Conservation (phyloP, 2,113 vertebrate species). For the Etia nguti region DNA sequence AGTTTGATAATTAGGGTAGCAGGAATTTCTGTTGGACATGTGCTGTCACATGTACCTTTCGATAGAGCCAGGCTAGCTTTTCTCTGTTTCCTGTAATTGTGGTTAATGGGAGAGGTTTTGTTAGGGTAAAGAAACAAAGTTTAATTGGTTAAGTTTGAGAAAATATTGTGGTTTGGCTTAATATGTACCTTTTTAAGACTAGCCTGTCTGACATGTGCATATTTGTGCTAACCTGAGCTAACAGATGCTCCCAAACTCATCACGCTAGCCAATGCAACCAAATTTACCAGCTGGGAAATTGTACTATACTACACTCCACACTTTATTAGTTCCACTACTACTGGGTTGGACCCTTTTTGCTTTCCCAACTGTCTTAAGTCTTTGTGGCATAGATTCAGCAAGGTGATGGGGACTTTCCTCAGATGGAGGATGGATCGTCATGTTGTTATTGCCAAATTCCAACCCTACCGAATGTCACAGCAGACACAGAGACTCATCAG, state of each 20-base stretch:
- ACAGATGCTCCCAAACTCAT: background rate
- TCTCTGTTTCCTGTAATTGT: background rate
- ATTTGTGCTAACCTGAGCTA: background rate
- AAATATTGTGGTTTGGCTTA: background rate
- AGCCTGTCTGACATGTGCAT: background rate
- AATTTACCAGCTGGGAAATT: background rate
- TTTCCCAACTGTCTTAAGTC: background rate
- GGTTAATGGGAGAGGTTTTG: background rate
- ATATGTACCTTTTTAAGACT: background rate
- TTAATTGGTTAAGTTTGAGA: background rate
- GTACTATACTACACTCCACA: background rate
- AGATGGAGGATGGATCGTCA: fast-evolving
- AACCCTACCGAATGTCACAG: background rate
- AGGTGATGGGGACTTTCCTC: background rate
- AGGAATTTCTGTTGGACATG: fast-evolving
- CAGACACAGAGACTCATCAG: background rate
- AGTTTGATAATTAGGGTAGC: background rate
- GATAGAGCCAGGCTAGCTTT: fast-evolving
- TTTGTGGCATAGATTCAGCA: background rate
- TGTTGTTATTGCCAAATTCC: background rate
- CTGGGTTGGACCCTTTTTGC: background rate
- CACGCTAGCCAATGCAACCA: background rate
- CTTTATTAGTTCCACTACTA: background rate
- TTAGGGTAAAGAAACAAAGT: background rate
- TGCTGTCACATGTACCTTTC: background rate